Evolutionary conservation across 2,113 vertebrate genomes (phyloP).

Genomic region (Erythrocercus mccallii): DNA sequence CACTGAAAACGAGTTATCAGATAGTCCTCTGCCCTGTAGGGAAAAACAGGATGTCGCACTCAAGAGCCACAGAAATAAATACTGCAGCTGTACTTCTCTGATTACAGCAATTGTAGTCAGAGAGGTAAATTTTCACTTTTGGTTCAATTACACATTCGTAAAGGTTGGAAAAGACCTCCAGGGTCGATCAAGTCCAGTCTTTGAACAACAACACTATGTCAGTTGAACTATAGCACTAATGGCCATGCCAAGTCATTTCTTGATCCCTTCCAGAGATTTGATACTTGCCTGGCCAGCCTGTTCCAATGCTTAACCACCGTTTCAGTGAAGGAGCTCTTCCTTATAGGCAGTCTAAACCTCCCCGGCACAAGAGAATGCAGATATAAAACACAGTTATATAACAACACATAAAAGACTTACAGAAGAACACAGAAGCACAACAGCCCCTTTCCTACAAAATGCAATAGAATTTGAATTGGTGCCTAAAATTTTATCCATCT

Average conservation of each 20-base stretch:
- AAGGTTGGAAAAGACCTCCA: background rate
- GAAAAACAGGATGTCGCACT: background rate
- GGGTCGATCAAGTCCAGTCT: fast-evolving
- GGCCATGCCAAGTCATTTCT: background rate
- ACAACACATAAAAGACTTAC: background rate
- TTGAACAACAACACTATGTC: background rate
- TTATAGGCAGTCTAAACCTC: background rate
- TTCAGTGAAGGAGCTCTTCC: background rate
- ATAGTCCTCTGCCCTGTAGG: background rate
- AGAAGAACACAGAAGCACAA: background rate
- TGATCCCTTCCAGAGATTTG: background rate
- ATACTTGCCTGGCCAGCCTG: background rate
- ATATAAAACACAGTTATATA: background rate
- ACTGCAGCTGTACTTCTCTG: background rate
- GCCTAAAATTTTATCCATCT: background rate
- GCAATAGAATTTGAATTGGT: background rate
- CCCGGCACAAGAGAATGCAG: background rate
- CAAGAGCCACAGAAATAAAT: background rate
- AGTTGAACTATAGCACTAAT: background rate
- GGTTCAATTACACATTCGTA: background rate
- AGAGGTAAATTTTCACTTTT: background rate
- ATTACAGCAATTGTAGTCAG: background rate
- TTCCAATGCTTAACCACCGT: background rate
- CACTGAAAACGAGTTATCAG: background rate
- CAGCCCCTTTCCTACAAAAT: background rate